Evolutionary conservation across 2,888 invertebrate genomes (phyloP).

Genomic region (Chymomyza amoena): DNA sequence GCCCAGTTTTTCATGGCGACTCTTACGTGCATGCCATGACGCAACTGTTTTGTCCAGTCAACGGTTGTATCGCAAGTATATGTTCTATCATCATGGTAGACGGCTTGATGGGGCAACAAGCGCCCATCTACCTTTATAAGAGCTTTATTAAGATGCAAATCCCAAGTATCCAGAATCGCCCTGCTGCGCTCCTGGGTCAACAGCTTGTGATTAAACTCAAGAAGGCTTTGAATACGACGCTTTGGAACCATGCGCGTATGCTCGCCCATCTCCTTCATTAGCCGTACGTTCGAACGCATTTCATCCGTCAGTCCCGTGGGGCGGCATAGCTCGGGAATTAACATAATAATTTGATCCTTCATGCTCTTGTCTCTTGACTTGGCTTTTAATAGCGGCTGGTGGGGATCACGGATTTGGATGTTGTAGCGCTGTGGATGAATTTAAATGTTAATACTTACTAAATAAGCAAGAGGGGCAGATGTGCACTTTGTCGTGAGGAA

Average conservation of each 20-base stretch:
- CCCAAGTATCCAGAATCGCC: slow-evolving; percentile 86
- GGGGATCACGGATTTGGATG: slow-evolving; percentile 82
- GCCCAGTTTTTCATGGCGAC: slow-evolving; percentile 78
- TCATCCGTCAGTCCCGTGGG: slow-evolving; percentile 89
- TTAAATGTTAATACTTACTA: too few species aligned
- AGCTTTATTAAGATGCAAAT: slow-evolving; percentile 82
- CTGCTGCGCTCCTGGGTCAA: slow-evolving; percentile 80
- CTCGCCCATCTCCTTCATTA: slow-evolving; percentile 85
- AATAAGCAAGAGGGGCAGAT: too few species aligned
- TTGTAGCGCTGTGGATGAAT: slow-evolving; percentile 82
- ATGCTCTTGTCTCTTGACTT: slow-evolving; percentile 85
- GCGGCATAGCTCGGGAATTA: slow-evolving; percentile 92
- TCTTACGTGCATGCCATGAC: slow-evolving; percentile 41
- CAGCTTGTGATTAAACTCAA: slow-evolving; percentile 87
- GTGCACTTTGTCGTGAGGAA: too few species aligned
- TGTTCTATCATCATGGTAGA: slow-evolving; percentile 80
- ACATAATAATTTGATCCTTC: slow-evolving; percentile 83
- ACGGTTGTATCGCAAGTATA: too few species aligned
- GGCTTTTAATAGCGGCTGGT: slow-evolving; percentile 90
- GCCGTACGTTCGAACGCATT: slow-evolving; percentile 82
- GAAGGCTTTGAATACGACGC: slow-evolving; percentile 81
- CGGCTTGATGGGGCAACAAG: slow-evolving; percentile 83
- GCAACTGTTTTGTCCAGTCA: background rate
- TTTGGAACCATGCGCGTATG: slow-evolving; percentile 89
- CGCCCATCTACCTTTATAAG: slow-evolving; percentile 85